A percentile compares a stretch with the other conserved stretches of the same genome.
phyloP scores from a whole-genome alignment of 2,888 invertebrate genomes.

The Julus scanicus region DNA sequence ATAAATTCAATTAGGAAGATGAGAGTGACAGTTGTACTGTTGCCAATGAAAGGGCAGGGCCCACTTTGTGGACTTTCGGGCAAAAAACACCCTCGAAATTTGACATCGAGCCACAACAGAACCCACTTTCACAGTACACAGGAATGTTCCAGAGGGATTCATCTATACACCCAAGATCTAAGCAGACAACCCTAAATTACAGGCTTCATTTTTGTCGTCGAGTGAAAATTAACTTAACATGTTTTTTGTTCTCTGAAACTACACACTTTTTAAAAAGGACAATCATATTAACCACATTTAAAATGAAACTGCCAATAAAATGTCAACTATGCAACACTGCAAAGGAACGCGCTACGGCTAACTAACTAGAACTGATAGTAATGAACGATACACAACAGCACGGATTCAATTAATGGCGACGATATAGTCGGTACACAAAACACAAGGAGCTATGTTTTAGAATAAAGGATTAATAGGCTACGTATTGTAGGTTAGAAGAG shows the following conservation, averaged over 20 bases:
- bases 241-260: constrained; percentile 52
- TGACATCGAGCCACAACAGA: constrained; percentile 50
- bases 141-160: constrained; percentile 54
- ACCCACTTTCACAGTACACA: constrained; percentile 54
- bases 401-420: constrained; percentile 17
- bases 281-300: constrained; percentile 43
- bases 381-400: constrained; percentile 48
- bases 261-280: constrained; percentile 52
- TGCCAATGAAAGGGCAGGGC: constrained; percentile 40
- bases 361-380: constrained; percentile 20
- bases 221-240: constrained; percentile 37
- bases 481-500: not conserved
- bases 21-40: constrained; percentile 52
- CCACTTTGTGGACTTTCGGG: constrained; percentile 14
- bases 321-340: constrained; percentile 47
- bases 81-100: constrained; percentile 36
- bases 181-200: constrained; percentile 48
- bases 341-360: not conserved
- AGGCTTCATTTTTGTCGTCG: constrained; percentile 47
- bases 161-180: constrained; percentile 55
- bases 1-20: constrained; percentile 47
- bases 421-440: constrained; percentile 46
- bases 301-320: constrained; percentile 50
- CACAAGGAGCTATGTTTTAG: constrained; percentile 37
- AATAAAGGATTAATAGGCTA: constrained; percentile 17